Conservation (phyloP, 1,140 invertebrate genomes). For the Drosophila sp. region DNA sequence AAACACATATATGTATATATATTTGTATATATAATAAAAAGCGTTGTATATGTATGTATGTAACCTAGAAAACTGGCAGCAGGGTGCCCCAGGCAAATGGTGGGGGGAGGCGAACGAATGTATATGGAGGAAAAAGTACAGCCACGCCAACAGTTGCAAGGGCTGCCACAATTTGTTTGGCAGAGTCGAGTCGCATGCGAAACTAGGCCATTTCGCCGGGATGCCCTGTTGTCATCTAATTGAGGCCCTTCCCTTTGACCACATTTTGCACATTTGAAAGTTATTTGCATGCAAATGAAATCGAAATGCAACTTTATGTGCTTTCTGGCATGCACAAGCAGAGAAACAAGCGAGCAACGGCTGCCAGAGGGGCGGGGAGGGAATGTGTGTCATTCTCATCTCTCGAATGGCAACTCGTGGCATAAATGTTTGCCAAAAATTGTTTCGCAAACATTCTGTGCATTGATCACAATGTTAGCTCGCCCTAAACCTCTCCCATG, state of each 20-base stretch:
- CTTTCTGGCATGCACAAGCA: constrained; percentile 3
- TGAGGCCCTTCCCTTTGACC: constrained; percentile 37
- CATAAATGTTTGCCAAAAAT: constrained; percentile 56
- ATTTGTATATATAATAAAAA: constrained; percentile 13
- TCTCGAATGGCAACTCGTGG: constrained; percentile 52
- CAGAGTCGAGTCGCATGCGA: constrained; percentile 49
- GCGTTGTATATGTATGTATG: constrained; percentile 40
- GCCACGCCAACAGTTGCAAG: constrained; percentile 78
- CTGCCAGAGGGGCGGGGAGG: not conserved
- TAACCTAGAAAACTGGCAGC: constrained; percentile 67
- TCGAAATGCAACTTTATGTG: constrained; percentile 55
- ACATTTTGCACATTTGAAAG: constrained; percentile 28
- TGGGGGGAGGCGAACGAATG: not conserved
- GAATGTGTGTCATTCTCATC: constrained; percentile 34
- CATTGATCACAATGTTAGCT: constrained; percentile 48
- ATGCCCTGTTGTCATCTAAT: constrained; percentile 51
- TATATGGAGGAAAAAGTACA: constrained; percentile 67
- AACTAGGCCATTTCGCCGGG: constrained; percentile 78
- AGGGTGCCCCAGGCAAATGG: constrained; percentile 15
- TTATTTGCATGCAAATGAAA: constrained; percentile 60
- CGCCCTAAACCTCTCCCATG: not conserved
- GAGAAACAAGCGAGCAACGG: not conserved
- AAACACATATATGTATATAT: constrained; percentile 12
- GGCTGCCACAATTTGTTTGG: constrained; percentile 68
- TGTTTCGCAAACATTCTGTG: constrained; percentile 62